These are phyloP conservation scores for Conops quadrifasciatus DNA, from an alignment of 2,888 invertebrate species.

Conservation along the genomic window DNA sequence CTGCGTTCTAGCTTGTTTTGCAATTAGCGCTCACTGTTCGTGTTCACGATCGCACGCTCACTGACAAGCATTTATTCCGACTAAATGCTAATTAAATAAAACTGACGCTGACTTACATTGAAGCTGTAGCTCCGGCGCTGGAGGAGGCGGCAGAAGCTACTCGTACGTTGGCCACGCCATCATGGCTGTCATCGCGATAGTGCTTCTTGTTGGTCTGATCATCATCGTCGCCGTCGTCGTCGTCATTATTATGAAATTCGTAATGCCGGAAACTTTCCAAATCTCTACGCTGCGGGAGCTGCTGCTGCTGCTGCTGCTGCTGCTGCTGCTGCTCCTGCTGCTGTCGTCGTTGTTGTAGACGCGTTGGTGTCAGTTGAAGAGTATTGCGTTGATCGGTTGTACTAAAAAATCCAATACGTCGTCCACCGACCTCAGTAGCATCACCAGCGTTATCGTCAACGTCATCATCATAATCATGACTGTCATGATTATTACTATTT, in stretches of 20 bases:
- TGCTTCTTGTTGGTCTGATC: conserved; percentile 20
- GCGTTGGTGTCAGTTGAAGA: conserved; percentile 46
- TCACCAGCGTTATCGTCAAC: conserved; percentile 47
- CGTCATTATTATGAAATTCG: conserved; percentile 41
- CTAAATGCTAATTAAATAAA: conserved; percentile 24
- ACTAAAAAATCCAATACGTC: conserved; percentile 17
- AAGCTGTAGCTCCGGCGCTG: conserved; percentile 39
- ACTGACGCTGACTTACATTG: conserved; percentile 53
- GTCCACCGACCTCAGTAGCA: conserved; percentile 40
- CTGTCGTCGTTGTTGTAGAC: conserved; percentile 31
- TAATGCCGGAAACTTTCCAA: conserved; percentile 63
- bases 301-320: no score
- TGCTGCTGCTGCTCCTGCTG: no score
- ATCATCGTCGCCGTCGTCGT: conserved; percentile 2
- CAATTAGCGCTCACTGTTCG: no score
- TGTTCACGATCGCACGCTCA: no score
- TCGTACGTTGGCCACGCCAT: conserved; percentile 35
- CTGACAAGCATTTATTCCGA: conserved; percentile 7
- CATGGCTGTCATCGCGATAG: conserved; percentile 16
- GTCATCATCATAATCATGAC: conserved; percentile 16
- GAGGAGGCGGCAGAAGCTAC: conserved; percentile 45
- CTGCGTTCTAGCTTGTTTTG: no score
- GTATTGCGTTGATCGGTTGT: conserved; percentile 29
- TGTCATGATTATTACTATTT: neutral
- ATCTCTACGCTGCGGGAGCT: no score